Evolutionary conservation across 2,888 invertebrate genomes (phyloP), one percentile per base, ranked within the genome.

Genomic region (Agriotes lineatus): DNA sequence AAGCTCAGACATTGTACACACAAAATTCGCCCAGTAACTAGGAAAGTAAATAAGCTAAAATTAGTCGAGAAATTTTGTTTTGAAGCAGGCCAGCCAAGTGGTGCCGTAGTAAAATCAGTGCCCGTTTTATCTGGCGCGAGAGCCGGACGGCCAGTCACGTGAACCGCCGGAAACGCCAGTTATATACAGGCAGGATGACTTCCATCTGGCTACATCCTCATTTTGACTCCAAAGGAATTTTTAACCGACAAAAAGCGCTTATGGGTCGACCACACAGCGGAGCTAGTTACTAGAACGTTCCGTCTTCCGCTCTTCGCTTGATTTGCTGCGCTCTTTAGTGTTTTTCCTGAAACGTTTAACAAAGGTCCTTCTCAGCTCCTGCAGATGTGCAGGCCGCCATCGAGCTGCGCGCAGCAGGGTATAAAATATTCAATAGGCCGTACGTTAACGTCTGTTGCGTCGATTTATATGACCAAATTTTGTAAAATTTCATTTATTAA

Each of bases 121-220:
- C 45, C 61, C 50, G 61, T 62, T 67, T 65, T 67, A 70, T 67
- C 60, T 67, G 58, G 62, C 83, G 83, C 83, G 83, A 82, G 57
- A 68, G 68, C 81, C 82, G 83, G 83, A 81, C 82, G 82, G 81
- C 81, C 81, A 83, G 80, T 79, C 80, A 81, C 83, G 82, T 83
- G 84, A 75, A 67, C 71, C 82, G 82, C 84, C 85, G 86, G 85
- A 86, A 83, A 86, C 87, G 87, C 86, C 85, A 86, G 87, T 88
- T 88, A 88, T 87, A 87, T 77, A 79, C 78, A 78, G 79, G 78
- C 81, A 81, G 82, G 82, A 82, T 82, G 82, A 82, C 81, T 82
- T 82, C 82, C 82, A 82, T 82, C 82, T 82, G 82, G 80, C 78
- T 79, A 81, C 82, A 82, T 82, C 82, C 82, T 81, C 80, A 81